A percentile compares a stretch with the other conserved stretches of the same genome.
These are phyloP conservation scores for Neelides sp. DNA, from an alignment of 1,140 invertebrate species.

Conservation along the genomic window DNA sequence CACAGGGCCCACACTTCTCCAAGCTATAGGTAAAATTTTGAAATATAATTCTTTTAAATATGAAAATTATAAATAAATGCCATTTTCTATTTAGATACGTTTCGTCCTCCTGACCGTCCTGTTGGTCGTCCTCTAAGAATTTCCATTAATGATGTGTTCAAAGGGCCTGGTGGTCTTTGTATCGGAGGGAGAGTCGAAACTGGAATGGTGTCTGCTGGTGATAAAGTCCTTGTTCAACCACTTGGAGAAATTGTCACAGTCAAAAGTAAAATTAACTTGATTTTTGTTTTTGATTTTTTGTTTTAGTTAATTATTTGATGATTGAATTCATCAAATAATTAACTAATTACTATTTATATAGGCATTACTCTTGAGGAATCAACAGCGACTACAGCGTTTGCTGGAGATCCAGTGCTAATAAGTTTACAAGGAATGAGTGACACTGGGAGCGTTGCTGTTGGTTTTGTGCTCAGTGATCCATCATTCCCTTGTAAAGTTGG, in stretches of 20 bases:
- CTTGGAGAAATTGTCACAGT: conserved; percentile 61
- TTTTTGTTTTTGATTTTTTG: background rate
- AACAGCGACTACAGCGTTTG: conserved; percentile 61
- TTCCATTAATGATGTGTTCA: conserved; percentile 87
- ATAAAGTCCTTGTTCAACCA: conserved; percentile 79
- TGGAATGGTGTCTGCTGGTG: conserved; percentile 68
- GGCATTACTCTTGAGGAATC: conserved; percentile 59
- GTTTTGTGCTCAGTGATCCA: conserved; percentile 73
- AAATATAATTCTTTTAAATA: conserved; percentile 3
- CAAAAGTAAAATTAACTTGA: conserved; percentile 45
- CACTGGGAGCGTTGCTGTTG: conserved; percentile 69
- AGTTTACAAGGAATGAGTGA: conserved; percentile 63
- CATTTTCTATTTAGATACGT: conserved; percentile 47
- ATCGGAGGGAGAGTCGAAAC: conserved; percentile 82
- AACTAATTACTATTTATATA: conserved; percentile 34
- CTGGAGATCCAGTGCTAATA: conserved; percentile 80
- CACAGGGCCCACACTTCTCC: conserved; percentile 61
- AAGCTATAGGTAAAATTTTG: conserved; percentile 56
- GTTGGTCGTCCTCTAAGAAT: conserved; percentile 80
- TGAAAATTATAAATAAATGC: conserved; percentile 5
- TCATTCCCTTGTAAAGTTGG: conserved; percentile 61
- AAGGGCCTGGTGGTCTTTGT: conserved; percentile 76
- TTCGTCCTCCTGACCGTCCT: conserved; percentile 69
- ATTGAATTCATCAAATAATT: conserved; percentile 6
- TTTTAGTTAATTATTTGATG: background rate